Conservation (phyloP, 2,113 vertebrate species). For the Dryoscopus gambensis region DNA sequence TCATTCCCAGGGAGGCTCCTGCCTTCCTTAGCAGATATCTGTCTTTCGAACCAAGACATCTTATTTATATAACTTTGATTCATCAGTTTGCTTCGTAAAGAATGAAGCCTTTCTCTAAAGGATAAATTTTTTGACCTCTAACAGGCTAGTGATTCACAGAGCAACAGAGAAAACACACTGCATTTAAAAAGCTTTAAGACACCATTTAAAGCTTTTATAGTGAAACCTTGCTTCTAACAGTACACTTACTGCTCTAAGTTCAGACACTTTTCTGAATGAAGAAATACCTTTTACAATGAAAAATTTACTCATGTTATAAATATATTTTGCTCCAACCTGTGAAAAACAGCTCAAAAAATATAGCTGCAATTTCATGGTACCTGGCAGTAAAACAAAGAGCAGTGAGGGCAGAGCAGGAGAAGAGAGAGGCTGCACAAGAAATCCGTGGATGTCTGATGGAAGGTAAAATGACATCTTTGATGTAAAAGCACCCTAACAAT, state of each 20-base stretch:
- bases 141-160: conserved; percentile 45
- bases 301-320: not conserved
- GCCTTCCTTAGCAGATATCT: not conserved
- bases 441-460: not conserved
- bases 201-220: conserved; percentile 43
- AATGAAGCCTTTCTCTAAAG: conserved; percentile 27
- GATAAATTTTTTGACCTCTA: conserved; percentile 18
- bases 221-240: conserved; percentile 9
- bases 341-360: conserved; percentile 1
- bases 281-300: conserved; percentile 24
- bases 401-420: not conserved
- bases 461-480: conserved; percentile 50
- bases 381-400: not conserved
- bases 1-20: not conserved
- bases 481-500: conserved; percentile 57
- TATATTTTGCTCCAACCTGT: not conserved
- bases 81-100: not conserved
- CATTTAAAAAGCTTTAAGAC: conserved; percentile 47
- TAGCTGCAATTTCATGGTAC: not conserved
- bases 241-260: not conserved
- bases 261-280: not conserved
- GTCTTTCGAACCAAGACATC: not conserved
- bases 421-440: not conserved
- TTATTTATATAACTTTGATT: conserved; percentile 10
- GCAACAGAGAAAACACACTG: not conserved